Conservation (phyloP, 2,113 vertebrate species). For the Vidua chalybeata region DNA sequence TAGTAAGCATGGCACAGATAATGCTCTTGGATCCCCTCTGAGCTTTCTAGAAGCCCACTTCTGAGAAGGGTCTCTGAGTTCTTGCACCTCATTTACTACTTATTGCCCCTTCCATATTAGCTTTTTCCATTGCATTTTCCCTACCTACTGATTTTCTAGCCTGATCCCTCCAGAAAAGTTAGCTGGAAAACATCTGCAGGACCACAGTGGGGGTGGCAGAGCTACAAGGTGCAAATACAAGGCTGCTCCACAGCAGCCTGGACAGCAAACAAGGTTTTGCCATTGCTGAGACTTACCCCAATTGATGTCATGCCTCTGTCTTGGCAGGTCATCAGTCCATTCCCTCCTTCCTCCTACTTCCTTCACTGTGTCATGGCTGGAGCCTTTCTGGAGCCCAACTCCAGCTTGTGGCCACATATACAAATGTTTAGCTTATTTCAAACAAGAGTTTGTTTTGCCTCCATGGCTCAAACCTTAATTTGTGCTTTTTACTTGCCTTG, state of each 20-base stretch:
- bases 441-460: background rate
- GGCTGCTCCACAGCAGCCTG: background rate
- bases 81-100: background rate
- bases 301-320: background rate
- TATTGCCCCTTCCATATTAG: background rate
- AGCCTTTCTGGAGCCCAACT: background rate
- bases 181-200: background rate
- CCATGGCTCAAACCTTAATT: background rate
- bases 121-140: background rate
- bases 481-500: background rate
- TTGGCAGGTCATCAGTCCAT: background rate
- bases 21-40: background rate
- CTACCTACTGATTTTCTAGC: background rate
- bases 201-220: background rate
- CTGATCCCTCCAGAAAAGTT: background rate
- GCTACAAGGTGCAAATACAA: background rate
- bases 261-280: background rate
- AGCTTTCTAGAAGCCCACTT: background rate
- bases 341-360: background rate
- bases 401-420: background rate
- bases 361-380: rapidly evolving
- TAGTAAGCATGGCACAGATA: rapidly evolving
- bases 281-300: background rate
- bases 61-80: background rate
- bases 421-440: background rate